A percentile compares a stretch with the other conserved stretches of the same genome.
Conservation (phyloP, 30 jellyfish, hydroid and myxozoan genomes). For the Pelagia noctiluca region DNA sequence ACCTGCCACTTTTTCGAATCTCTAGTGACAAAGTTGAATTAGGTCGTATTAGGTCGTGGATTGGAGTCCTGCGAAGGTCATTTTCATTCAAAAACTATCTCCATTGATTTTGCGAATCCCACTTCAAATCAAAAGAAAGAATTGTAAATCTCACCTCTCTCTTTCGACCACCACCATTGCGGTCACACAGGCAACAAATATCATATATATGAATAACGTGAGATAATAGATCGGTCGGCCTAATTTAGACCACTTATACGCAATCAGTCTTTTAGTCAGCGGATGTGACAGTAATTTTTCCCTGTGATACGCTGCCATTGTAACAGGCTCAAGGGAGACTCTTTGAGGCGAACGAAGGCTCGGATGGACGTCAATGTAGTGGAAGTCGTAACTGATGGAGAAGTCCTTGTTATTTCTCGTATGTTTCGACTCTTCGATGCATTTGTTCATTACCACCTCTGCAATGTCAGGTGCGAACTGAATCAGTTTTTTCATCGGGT, state of each 20-base stretch:
- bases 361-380: slow-evolving; percentile 74
- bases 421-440: slow-evolving; percentile 74
- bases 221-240: slow-evolving; percentile 75
- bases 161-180: slow-evolving; percentile 77
- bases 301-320: slow-evolving; percentile 76
- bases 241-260: slow-evolving; percentile 77
- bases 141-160: slow-evolving; percentile 60
- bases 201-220: slow-evolving; percentile 53
- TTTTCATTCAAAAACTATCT: too few relatives aligned
- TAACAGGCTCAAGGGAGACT: slow-evolving; percentile 67
- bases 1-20: too few relatives aligned
- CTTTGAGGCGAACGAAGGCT: neutral
- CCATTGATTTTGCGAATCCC: too few relatives aligned
- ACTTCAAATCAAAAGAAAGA: neutral
- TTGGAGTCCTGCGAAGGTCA: too few relatives aligned
- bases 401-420: slow-evolving; percentile 47
- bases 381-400: slow-evolving; percentile 73
- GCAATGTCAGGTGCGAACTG: slow-evolving; percentile 89
- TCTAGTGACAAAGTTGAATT: too few relatives aligned
- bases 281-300: slow-evolving; percentile 82
- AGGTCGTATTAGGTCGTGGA: too few relatives aligned
- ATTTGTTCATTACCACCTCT: slow-evolving; percentile 71
- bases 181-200: slow-evolving; percentile 81
- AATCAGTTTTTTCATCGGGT: slow-evolving; percentile 89
- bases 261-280: slow-evolving; percentile 71